Percentiles rank a stretch among this genome's conserved stretches.
These are phyloP conservation scores for Deroplatys truncata DNA, from an alignment of 2,888 invertebrate genomes.

Conservation along the genomic window DNA sequence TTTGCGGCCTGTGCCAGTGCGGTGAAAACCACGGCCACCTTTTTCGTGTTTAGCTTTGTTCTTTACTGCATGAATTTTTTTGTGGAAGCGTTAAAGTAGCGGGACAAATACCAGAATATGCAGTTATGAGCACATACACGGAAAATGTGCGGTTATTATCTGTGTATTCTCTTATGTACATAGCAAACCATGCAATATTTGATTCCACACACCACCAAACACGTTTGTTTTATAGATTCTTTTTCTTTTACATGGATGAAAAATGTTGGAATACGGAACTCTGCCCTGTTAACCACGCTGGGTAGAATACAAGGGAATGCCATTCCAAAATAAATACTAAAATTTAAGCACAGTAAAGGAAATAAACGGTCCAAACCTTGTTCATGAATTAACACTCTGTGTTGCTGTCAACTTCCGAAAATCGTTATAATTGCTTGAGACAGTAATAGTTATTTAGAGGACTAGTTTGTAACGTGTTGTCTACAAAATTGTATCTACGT, in stretches of 20 bases:
- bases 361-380: no score
- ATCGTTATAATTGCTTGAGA: no score
- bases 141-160: neutral
- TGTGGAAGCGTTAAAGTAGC: neutral
- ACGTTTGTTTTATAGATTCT: neutral
- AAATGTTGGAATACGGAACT: neutral
- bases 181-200: neutral
- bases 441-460: no score
- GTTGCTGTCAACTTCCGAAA: no score
- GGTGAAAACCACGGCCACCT: neutral
- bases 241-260: neutral
- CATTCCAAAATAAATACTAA: no score
- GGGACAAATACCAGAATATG: neutral
- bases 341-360: no score
- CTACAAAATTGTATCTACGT: no score
- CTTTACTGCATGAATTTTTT: neutral
- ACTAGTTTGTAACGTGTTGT: no score
- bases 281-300: neutral
- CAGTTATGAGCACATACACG: neutral
- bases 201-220: neutral
- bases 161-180: neutral
- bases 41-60: neutral
- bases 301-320: no score
- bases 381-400: no score
- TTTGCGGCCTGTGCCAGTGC: neutral